Base-by-base conservation (phyloP, 2,797 vertebrate genomes). In the Oreortyx pictus region DNA sequence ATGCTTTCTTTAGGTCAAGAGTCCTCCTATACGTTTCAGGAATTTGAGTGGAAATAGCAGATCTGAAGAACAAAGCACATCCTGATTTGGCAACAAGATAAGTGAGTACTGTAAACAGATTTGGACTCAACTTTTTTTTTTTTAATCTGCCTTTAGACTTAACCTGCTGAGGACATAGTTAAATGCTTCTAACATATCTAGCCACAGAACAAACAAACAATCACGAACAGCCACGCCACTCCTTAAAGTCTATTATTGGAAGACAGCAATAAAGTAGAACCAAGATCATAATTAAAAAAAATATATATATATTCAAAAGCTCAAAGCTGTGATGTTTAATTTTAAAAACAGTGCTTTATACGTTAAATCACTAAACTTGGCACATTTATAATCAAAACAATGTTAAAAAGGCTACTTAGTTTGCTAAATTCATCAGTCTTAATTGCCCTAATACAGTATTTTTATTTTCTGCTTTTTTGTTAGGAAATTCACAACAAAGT, bases 121-220 rank as follows among this genome's bases (percentile, higher is more conserved):
- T 67, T 62, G 10, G 12, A 44, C 70, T 72, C 44, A 4, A 81
- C 31, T 31, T 25, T 46, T 13, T n/a, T n/a, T 29, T 33, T 43
- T 70, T n/a, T 46, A 74, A 66, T 35, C 12, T 33, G n/a, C 39
- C 68, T 80, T 89, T 43, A 74, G 20, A 71, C 62, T 59, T 83
- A 0, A 0, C 18, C 52, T 74, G 44, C 47, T 9, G 67, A 20
- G 39, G 70, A 41, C 65, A 70, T 1, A 54, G 0, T 31, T 54
- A 75, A 33, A 25, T 68, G 8, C 44, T 65, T 17, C 44, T 82
- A 57, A 22, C 56, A 31, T 44, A 62, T 29, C 65, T 39, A 54
- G 15, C 39, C 24, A 64, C 39, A 59, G 49, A 6, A 43, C 72
- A 54, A 6, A 46, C 72, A 86, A 29, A 19, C 16, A 56, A 56